These are phyloP conservation scores for Heliconius melpomene DNA, from an alignment of 1,140 invertebrate species.

Conservation along the genomic window DNA sequence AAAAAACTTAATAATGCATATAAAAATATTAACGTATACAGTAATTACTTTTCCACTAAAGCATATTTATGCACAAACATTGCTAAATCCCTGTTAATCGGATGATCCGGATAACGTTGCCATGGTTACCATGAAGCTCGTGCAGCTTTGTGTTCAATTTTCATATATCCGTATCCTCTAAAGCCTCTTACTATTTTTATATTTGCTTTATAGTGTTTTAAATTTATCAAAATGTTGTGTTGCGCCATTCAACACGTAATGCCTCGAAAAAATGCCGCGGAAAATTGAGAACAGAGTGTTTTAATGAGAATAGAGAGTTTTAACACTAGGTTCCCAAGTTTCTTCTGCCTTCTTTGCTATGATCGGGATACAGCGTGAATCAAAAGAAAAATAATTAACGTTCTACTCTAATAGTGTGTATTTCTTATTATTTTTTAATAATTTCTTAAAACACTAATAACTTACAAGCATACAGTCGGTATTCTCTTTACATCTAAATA, in stretches of 20 bases:
- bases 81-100: neutral
- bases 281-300: no score
- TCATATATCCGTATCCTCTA: neutral
- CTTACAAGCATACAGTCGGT: neutral
- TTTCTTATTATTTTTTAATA: neutral
- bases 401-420: no score
- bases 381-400: no score
- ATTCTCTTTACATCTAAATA: neutral
- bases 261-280: no score
- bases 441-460: neutral
- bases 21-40: neutral
- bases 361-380: no score
- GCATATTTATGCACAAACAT: constrained; percentile 13
- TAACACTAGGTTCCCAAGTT: no score
- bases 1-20: neutral
- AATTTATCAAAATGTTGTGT: no score
- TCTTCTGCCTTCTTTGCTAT: no score
- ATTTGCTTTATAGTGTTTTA: neutral
- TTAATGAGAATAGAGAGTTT: no score
- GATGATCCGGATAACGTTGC: constrained; percentile 2
- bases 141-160: neutral
- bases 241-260: no score
- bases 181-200: neutral
- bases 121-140: neutral
- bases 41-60: neutral